A percentile compares a stretch with the other conserved stretches of the same genome.
phyloP scores from a whole-genome alignment of 2,797 vertebrate genomes.

The Mormyrus hasselquistii region DNA sequence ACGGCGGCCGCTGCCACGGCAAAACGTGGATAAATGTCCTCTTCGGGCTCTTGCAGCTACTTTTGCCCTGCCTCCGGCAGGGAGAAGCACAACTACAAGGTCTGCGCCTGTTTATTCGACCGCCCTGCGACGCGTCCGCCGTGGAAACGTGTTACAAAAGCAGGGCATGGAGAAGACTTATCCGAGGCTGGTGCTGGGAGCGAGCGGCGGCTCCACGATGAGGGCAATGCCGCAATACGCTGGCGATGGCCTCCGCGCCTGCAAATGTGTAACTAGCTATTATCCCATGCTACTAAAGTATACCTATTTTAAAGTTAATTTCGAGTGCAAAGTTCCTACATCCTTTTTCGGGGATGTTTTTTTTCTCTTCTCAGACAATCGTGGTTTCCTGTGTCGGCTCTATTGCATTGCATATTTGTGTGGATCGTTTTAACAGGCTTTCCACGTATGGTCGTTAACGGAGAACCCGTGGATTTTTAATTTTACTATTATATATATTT shows the following conservation, averaged over 20 bases:
- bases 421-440: background rate
- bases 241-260: background rate
- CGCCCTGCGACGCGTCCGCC: conserved; percentile 9
- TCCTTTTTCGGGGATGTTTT: background rate
- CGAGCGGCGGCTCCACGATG: background rate
- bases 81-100: conserved; percentile 86
- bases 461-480: background rate
- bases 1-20: conserved; percentile 72
- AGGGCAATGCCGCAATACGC: background rate
- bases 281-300: background rate
- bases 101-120: conserved; percentile 41
- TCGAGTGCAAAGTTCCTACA: background rate
- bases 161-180: background rate
- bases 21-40: conserved; percentile 84
- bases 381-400: conserved; percentile 24
- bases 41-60: conserved; percentile 79
- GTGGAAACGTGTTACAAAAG: background rate
- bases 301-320: background rate
- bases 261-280: background rate
- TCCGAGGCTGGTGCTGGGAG: background rate
- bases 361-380: background rate
- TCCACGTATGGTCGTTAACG: background rate
- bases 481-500: too few species aligned
- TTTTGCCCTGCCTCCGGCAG: conserved; percentile 73
- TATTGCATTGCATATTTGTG: background rate